Base-by-base conservation (phyloP, 1,140 invertebrate species). In the Neodiprion virginianus region DNA sequence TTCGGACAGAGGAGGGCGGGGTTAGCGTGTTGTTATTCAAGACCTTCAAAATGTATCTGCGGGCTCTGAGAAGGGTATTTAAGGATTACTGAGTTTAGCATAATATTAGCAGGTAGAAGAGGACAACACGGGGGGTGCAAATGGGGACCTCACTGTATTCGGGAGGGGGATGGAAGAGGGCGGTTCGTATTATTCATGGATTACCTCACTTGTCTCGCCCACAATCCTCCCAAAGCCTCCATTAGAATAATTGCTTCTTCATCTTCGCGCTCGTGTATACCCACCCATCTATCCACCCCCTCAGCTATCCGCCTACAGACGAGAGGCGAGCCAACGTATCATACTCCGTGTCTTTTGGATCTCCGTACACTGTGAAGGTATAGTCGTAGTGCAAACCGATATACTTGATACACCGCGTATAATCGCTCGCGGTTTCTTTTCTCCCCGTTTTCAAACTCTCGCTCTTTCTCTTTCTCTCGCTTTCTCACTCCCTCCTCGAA, bases 211-310 rank as follows among this genome's bases (percentile, higher is more conserved):
- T 86, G 83, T 86, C 85, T 84, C 81, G 78, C 79, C 80, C 84
- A 84, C 83, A 83, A 83, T 85, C 84, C 84, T 81, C 80, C 80
- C 81, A 83, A 85, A 86, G 82, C 86, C 81, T 86, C 85, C 86
- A 87, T 87, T 87, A 87, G 85, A 87, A 87, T 87, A 87, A 87
- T 87, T 87, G 85, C 86, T 87, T 87, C 85, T 86, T 87, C 86
- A 87, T 87, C 85, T 87, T 87, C 82, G 80, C 82, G 81, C 83
- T 86, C 53, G 53, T 61, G 53, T 61, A 61, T 17, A 40, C 28
- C 28, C 28, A 40, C 28, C 28, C 28, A 40, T 40, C 28, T 5
- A 40, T 5, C 28, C 28, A 40, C 28, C 28, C 28, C 28, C 2
- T 5, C 28, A 40, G 28, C 28, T 40, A 40, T 40, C 28, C 28